These are phyloP conservation scores for Pyrocoelia pectoralis DNA, from an alignment of 2,888 invertebrate species.

Conservation along the genomic window DNA sequence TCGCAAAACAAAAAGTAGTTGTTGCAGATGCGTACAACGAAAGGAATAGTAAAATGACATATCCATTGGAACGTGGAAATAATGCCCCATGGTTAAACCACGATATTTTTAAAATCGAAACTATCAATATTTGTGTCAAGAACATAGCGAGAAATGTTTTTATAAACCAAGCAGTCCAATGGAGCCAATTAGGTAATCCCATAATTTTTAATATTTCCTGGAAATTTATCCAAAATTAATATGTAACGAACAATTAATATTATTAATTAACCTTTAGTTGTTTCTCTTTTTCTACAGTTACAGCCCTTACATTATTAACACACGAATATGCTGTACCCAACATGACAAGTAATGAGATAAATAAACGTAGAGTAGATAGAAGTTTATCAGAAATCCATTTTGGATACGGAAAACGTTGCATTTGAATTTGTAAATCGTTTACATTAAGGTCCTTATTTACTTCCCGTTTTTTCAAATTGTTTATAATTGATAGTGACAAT, in stretches of 20 bases:
- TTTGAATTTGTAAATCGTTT: constrained; percentile 50
- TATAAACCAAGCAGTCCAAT: constrained; percentile 86
- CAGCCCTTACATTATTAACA: constrained; percentile 78
- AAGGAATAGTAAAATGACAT: constrained; percentile 71
- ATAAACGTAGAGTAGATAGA: constrained; percentile 68
- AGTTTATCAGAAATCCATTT: constrained; percentile 73
- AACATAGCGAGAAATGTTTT: constrained; percentile 74
- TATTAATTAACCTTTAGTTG: constrained; percentile 69
- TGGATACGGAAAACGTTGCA: constrained; percentile 79
- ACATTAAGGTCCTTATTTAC: neutral
- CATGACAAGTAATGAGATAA: constrained; percentile 79
- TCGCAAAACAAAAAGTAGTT: constrained; percentile 76
- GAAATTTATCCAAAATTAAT: constrained; percentile 36
- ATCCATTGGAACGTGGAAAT: constrained; percentile 70
- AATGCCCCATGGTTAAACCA: constrained; percentile 50
- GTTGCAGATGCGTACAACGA: constrained; percentile 70
- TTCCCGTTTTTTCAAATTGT: constrained; percentile 22
- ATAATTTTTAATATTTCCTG: constrained; percentile 92
- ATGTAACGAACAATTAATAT: neutral
- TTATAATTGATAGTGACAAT: constrained; percentile 48
- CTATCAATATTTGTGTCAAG: constrained; percentile 65
- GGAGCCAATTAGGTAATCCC: constrained; percentile 84
- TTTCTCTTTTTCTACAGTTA: constrained; percentile 79
- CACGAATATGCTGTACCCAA: constrained; percentile 83
- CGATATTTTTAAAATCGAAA: constrained; percentile 60